phyloP scores from a whole-genome alignment of 2,797 vertebrate genomes.

The Aplochiton taeniatus region DNA sequence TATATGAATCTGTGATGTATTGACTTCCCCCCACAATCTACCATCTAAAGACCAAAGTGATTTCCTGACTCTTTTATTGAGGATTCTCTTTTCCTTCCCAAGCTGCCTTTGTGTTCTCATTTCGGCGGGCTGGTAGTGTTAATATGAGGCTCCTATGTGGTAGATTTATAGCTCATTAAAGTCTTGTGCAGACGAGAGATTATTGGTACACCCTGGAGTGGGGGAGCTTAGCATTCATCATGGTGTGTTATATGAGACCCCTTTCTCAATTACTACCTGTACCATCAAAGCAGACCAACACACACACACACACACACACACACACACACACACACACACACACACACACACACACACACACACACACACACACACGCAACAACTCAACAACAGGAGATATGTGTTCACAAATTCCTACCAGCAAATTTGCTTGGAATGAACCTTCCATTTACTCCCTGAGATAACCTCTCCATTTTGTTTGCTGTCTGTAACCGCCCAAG shows the following conservation, averaged over 20 bases:
- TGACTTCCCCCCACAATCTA: slow-evolving; percentile 5
- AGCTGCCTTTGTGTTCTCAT: slow-evolving; percentile 4
- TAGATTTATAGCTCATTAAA: not conserved
- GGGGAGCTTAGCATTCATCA: slow-evolving; percentile 41
- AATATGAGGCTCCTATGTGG: not conserved
- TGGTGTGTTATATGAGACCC: slow-evolving; percentile 43
- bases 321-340: not conserved
- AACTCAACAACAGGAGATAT: too few relatives aligned
- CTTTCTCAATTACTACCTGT: not conserved
- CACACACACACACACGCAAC: not conserved
- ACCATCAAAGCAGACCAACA: not conserved
- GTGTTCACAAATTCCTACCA: too few relatives aligned
- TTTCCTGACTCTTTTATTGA: slow-evolving; percentile 35
- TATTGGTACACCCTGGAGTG: slow-evolving; percentile 13
- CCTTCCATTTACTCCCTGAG: not conserved
- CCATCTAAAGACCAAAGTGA: slow-evolving; percentile 28
- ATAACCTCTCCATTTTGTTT: slow-evolving; percentile 2
- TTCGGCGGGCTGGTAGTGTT: slow-evolving; percentile 22
- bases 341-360: not conserved
- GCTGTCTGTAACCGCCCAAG: not conserved
- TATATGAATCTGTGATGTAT: slow-evolving; percentile 43
- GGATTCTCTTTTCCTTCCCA: too few relatives aligned
- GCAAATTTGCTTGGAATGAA: too few relatives aligned
- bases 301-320: not conserved
- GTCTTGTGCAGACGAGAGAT: slow-evolving; percentile 10